These are phyloP conservation scores for Hydropsyche betteni DNA, from an alignment of 2,888 invertebrate species.

Conservation along the genomic window DNA sequence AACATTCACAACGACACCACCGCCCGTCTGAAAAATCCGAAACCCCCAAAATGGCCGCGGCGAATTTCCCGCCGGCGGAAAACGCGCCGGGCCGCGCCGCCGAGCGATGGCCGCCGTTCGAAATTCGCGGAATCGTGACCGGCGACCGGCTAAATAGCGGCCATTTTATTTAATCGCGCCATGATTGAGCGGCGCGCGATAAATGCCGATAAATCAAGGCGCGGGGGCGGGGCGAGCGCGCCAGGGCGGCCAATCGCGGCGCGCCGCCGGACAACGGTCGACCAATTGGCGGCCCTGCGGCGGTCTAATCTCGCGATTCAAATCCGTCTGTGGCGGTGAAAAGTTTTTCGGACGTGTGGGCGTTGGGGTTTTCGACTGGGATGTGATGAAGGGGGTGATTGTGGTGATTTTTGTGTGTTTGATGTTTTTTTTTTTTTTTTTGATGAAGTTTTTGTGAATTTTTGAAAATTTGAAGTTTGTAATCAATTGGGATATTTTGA, in stretches of 20 bases:
- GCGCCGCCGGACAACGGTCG: neutral
- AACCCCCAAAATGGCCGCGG: no score
- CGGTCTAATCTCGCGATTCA: conserved; percentile 10
- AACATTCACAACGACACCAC: no score
- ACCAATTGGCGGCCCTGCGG: conserved; percentile 16
- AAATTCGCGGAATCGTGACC: conserved; percentile 7
- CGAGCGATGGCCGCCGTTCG: neutral
- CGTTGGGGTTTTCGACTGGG: no score
- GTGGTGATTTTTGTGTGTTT: no score
- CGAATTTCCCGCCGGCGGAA: neutral
- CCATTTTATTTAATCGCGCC: conserved; percentile 41
- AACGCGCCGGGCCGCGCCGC: neutral
- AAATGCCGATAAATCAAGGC: conserved; percentile 50
- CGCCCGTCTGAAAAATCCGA: no score
- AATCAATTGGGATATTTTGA: no score
- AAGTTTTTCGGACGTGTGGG: neutral
- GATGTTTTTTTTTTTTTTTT: no score
- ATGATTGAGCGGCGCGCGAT: conserved; percentile 45
- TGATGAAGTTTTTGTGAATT: no score
- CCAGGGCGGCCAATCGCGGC: conserved; percentile 39
- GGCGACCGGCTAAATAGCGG: conserved; percentile 35
- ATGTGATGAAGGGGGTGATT: no score
- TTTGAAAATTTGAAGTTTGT: no score
- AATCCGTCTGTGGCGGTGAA: neutral
- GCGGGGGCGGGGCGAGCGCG: conserved; percentile 1